A percentile compares a stretch with the other conserved stretches of the same genome.
phyloP scores from a whole-genome alignment of 2,888 invertebrate genomes.

The Euplexia lucipara region DNA sequence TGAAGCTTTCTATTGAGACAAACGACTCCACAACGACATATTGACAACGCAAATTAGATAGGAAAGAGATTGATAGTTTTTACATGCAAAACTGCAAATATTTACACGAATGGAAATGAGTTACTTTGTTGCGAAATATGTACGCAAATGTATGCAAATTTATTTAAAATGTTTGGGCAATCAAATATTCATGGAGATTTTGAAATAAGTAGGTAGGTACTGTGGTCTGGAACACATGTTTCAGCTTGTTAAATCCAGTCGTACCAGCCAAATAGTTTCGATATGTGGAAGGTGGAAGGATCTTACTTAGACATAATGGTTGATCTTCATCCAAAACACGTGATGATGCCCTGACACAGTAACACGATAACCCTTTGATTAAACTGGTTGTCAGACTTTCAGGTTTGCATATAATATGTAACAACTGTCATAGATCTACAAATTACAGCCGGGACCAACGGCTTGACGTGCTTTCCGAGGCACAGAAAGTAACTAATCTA shows the following conservation, averaged over 20 bases:
- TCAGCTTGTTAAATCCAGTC: not conserved
- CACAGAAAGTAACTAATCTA: too few relatives aligned
- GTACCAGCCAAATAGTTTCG: too few relatives aligned
- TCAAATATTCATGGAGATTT: conserved; percentile 36
- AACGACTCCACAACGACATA: conserved; percentile 37
- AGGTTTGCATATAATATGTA: too few relatives aligned
- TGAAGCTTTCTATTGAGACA: conserved; percentile 57
- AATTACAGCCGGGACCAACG: too few relatives aligned
- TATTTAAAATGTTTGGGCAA: conserved; percentile 29
- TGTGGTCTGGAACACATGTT: conserved; percentile 3
- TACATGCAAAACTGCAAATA: conserved; percentile 44
- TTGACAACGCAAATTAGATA: conserved; percentile 48
- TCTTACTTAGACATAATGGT: too few relatives aligned
- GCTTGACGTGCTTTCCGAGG: too few relatives aligned
- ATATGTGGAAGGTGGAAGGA: too few relatives aligned
- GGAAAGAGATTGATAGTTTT: conserved; percentile 46
- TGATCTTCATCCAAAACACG: too few relatives aligned
- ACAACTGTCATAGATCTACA: too few relatives aligned
- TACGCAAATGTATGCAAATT: conserved; percentile 46
- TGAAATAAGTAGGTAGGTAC: conserved; percentile 10
- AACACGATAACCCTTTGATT: too few relatives aligned
- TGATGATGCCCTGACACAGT: too few relatives aligned
- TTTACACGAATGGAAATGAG: conserved; percentile 30
- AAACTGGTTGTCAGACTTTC: too few relatives aligned
- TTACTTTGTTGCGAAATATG: conserved; percentile 36